These are phyloP conservation scores for Porites rus DNA, from an alignment of 92 coral and sea anemone species.

Conservation along the genomic window DNA sequence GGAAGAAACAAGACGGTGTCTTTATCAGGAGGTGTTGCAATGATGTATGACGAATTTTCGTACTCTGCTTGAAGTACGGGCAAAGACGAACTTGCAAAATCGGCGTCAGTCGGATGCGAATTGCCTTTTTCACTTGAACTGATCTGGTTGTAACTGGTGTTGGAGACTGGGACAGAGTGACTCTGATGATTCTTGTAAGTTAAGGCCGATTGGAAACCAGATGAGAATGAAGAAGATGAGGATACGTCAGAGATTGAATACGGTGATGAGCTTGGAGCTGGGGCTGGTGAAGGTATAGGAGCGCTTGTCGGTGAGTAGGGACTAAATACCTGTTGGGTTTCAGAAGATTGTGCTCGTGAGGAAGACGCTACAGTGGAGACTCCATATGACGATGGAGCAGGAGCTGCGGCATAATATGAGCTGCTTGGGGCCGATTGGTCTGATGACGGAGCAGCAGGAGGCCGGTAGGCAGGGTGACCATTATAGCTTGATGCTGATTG, in stretches of 20 bases:
- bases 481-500: constrained; percentile 1
- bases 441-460: constrained; percentile 24
- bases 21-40: constrained; percentile 47
- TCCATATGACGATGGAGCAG: constrained; percentile 10
- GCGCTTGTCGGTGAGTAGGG: not conserved
- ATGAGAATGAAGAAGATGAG: not conserved
- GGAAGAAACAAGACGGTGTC: constrained; percentile 43
- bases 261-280: constrained; percentile 3
- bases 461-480: constrained; percentile 9
- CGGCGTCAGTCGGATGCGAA: not conserved
- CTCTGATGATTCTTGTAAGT: not conserved
- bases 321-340: not conserved
- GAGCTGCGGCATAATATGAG: not conserved
- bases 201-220: not conserved
- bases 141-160: not conserved
- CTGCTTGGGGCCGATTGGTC: not conserved
- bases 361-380: not conserved
- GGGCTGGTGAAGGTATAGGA: not conserved
- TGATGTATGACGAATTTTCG: constrained; percentile 43
- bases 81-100: not conserved
- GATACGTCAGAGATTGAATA: not conserved
- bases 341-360: too few relatives aligned
- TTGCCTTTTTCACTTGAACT: not conserved
- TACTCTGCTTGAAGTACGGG: constrained; percentile 23
- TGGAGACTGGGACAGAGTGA: not conserved